Conservation (phyloP, 2,797 vertebrate species). For the Psittacula echo region DNA sequence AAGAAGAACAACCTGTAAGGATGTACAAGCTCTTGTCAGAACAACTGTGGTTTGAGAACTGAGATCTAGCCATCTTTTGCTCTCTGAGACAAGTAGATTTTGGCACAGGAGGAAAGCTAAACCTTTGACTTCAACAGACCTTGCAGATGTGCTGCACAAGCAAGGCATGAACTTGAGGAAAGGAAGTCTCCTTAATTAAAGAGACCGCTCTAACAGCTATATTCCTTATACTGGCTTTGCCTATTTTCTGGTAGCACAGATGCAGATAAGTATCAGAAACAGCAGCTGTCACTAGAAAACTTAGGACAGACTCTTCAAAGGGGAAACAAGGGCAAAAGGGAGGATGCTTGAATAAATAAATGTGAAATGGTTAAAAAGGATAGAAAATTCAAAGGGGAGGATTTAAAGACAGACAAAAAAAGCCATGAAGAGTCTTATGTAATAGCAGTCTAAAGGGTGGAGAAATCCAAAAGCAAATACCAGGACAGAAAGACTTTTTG, state of each 20-base stretch:
- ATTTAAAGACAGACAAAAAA: neutral
- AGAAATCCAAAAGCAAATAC: neutral
- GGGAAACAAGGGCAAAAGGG: neutral
- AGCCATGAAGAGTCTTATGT: neutral
- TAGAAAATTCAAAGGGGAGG: neutral
- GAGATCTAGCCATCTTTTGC: neutral
- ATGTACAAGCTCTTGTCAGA: neutral
- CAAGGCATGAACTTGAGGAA: neutral
- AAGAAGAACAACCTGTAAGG: neutral
- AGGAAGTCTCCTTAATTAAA: neutral
- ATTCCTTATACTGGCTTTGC: neutral
- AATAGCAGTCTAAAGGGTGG: neutral
- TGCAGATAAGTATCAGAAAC: neutral
- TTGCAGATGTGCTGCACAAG: neutral
- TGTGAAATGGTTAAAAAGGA: neutral
- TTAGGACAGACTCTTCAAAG: neutral
- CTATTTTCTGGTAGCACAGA: neutral
- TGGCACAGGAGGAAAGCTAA: neutral
- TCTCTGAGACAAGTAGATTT: neutral
- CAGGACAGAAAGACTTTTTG: neutral
- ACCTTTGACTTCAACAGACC: neutral
- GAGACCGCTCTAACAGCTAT: neutral
- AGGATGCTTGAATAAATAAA: neutral
- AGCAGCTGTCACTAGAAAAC: neutral
- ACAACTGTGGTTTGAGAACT: fast-evolving